These are phyloP conservation scores for Chaetops frenatus DNA, from an alignment of 2,113 vertebrate species.

Conservation along the genomic window DNA sequence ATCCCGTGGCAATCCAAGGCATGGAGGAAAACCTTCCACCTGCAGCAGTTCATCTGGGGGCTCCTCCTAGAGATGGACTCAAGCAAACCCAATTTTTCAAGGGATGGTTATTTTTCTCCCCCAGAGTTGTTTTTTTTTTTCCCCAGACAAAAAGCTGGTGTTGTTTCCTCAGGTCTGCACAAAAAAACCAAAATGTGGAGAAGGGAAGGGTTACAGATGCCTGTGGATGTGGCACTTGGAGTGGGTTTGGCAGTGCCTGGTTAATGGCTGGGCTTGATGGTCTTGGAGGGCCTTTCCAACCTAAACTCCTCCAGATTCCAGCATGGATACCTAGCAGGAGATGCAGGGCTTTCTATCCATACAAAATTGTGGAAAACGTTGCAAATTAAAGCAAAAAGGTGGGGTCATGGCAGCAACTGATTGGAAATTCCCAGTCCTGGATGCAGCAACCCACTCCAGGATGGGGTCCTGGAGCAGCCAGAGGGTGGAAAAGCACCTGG, in stretches of 20 bases:
- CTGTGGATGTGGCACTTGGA: neutral
- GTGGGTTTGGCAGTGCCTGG: neutral
- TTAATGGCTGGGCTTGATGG: neutral
- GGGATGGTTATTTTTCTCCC: neutral
- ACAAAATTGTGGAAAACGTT: neutral
- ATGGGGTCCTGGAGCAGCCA: neutral
- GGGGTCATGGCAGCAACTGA: rapidly evolving
- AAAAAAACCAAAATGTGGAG: neutral
- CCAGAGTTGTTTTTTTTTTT: neutral
- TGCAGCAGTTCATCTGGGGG: rapidly evolving
- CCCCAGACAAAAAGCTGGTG: neutral
- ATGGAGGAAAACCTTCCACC: neutral
- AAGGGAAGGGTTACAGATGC: neutral
- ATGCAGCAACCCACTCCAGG: neutral
- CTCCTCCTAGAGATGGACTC: neutral
- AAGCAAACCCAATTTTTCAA: neutral
- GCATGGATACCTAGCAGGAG: rapidly evolving
- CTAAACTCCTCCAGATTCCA: neutral
- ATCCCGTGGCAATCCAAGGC: neutral
- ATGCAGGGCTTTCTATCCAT: neutral
- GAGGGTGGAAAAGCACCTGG: neutral
- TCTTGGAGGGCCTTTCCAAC: neutral
- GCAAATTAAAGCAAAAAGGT: neutral
- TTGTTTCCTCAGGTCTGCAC: neutral
- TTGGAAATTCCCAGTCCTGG: neutral